Evolutionary conservation across 2,797 vertebrate genomes (phyloP), one percentile per base, ranked within the genome.

Genomic region (Phataginus tetradactyla): DNA sequence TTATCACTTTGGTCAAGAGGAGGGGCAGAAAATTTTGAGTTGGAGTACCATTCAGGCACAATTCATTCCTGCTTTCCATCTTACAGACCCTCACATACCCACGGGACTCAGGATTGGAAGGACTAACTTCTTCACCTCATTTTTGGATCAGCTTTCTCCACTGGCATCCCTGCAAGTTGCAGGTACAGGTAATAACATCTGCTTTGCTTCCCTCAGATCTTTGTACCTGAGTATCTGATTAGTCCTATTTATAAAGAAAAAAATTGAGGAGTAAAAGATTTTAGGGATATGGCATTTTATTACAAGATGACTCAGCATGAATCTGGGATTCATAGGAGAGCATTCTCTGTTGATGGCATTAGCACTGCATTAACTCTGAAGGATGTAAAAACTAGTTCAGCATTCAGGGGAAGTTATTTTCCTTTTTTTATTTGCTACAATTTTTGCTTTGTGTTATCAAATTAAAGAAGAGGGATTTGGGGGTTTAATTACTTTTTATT

Each of bases 1-100:
- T 96, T 34, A 93, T 27, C 86, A 75, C 86, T 96, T 86, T 96
- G 94, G 39, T 95, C 83, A 92, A 91, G 64, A 86, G 91, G 83
- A 93, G 91, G 81, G 63, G 91, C 78, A 71, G 78, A 86, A 29
- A 1, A 32, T 74, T 77, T 90, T 81, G 80, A 85, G 61, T 27
- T 39, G 64, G 59, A 37, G 61, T 59, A n/a, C 57, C 32, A 39
- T 53, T 87, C n/a, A 92, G 71, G 91, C 32, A 18, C 5, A 13
- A 7, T 37, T 64, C 29, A n/a, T 57, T 91, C 87, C 94, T 51
- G 34, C 64, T 18, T 64, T 64, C 74, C 2, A 3, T 86, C 39
- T 79, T 55, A n/a, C 0, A 83, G 20, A 15, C 15, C 34, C 37
- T 51, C 27, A 13, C 0, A 1, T 11, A 18, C 5, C 8, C 15